Evolutionary conservation across 2,113 vertebrate species (phyloP).

Genomic region (Meriones unguiculatus): DNA sequence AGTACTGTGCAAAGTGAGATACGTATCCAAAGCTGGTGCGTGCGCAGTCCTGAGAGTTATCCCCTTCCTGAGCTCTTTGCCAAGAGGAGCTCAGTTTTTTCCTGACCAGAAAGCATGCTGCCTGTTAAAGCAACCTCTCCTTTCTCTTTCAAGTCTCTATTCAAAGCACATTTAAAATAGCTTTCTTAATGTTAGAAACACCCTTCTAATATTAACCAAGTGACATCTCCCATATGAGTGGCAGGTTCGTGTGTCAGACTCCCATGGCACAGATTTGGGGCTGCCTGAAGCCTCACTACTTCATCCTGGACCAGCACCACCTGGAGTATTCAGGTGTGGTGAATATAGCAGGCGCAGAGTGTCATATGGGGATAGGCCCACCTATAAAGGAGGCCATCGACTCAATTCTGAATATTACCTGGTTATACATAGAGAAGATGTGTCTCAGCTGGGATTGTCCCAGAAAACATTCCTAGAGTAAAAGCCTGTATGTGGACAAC

Average conservation of each 20-base stretch:
- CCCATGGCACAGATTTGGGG: background rate
- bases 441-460: background rate
- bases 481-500: background rate
- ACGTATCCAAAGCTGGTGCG: background rate
- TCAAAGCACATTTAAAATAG: background rate
- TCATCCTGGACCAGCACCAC: background rate
- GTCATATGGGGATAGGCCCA: rapidly evolving
- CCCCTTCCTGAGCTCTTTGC: background rate
- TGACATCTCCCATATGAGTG: background rate
- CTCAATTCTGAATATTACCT: background rate
- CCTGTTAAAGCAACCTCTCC: background rate
- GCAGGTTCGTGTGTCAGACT: background rate
- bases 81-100: background rate
- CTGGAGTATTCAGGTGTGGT: background rate
- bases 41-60: background rate
- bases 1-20: background rate
- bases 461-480: background rate
- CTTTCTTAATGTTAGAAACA: background rate
- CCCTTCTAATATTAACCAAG: background rate
- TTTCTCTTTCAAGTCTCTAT: background rate
- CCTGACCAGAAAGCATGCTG: background rate
- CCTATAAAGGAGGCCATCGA: background rate
- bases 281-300: background rate
- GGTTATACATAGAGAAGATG: background rate
- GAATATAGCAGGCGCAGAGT: background rate